Percentiles rank a stretch among this genome's conserved stretches.
phyloP scores from a whole-genome alignment of 2,113 vertebrate genomes.

The Nematolebias whitei region DNA sequence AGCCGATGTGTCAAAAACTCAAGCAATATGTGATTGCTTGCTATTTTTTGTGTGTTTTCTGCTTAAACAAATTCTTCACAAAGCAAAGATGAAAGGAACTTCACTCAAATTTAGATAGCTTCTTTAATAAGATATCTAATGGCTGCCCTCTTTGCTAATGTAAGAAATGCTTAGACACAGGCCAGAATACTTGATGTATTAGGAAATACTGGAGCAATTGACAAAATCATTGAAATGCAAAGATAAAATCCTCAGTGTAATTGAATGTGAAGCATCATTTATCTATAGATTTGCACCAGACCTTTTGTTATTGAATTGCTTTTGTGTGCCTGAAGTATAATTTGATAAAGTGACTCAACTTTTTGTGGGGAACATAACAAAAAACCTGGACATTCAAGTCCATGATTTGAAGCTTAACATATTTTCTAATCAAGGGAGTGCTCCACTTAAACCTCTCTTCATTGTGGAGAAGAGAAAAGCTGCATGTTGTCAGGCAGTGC shows the following conservation, averaged over 20 bases:
- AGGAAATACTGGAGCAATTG: slow-evolving; percentile 75
- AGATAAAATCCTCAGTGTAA: slow-evolving; percentile 77
- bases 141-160: slow-evolving; percentile 34
- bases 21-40: slow-evolving; percentile 47
- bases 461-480: slow-evolving; percentile 36
- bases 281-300: slow-evolving; percentile 76
- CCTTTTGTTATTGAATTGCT: slow-evolving; percentile 77
- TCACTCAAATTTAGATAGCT: slow-evolving; percentile 12
- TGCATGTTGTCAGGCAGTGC: slow-evolving; percentile 56
- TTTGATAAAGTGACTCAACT: slow-evolving; percentile 70
- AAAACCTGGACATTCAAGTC: slow-evolving; percentile 63
- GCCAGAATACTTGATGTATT: slow-evolving; percentile 63
- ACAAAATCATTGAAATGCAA: slow-evolving; percentile 71
- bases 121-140: slow-evolving; percentile 18
- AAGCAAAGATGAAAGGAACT: slow-evolving; percentile 24
- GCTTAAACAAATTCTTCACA: slow-evolving; percentile 24
- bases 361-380: slow-evolving; percentile 46
- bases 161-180: slow-evolving; percentile 50
- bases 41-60: slow-evolving; percentile 46
- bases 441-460: slow-evolving; percentile 37
- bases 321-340: slow-evolving; percentile 73
- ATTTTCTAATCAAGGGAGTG: slow-evolving; percentile 47
- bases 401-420: slow-evolving; percentile 47
- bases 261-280: slow-evolving; percentile 81
- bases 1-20: slow-evolving; percentile 60